A percentile compares a stretch with the other conserved stretches of the same genome.
Conservation (phyloP, 64 coral and sea anemone genomes). For the Dendronephthya gigantea region DNA sequence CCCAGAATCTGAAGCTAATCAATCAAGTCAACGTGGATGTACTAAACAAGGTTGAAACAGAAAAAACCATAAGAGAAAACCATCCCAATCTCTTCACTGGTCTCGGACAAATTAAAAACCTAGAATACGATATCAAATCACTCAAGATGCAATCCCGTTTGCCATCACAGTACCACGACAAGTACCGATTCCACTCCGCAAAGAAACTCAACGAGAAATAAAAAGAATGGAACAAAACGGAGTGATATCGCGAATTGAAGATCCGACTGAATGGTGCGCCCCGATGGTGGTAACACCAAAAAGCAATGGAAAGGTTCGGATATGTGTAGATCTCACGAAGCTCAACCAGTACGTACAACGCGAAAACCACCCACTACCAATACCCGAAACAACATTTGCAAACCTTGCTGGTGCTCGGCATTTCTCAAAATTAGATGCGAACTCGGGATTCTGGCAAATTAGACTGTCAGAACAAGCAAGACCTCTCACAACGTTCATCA, state of each 20-base stretch:
- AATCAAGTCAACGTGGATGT: neutral
- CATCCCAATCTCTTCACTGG: constrained; percentile 43
- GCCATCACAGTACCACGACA: constrained; percentile 41
- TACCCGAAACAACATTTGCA: neutral
- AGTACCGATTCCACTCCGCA: constrained; percentile 40
- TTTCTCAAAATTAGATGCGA: neutral
- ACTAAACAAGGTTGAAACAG: constrained; percentile 14
- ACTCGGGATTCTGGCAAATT: constrained; percentile 25
- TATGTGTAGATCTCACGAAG: neutral
- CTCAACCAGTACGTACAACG: neutral
- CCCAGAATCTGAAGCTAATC: constrained; percentile 20
- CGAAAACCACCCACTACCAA: neutral
- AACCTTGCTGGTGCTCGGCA: neutral
- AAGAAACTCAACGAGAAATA: constrained; percentile 10
- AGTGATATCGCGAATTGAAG: constrained; percentile 4
- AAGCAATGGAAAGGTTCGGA: neutral
- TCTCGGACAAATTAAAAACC: constrained; percentile 35
- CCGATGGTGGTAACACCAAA: neutral
- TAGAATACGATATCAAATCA: constrained; percentile 43
- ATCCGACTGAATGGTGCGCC: neutral
- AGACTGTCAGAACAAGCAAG: constrained; percentile 18
- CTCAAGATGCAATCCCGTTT: constrained; percentile 33
- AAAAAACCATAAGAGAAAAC: neutral
- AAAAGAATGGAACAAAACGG: neutral
- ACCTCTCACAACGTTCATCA: constrained; percentile 36